These are phyloP conservation scores for Podarcis raffonei DNA, from an alignment of 2,113 vertebrate genomes.

Conservation along the genomic window DNA sequence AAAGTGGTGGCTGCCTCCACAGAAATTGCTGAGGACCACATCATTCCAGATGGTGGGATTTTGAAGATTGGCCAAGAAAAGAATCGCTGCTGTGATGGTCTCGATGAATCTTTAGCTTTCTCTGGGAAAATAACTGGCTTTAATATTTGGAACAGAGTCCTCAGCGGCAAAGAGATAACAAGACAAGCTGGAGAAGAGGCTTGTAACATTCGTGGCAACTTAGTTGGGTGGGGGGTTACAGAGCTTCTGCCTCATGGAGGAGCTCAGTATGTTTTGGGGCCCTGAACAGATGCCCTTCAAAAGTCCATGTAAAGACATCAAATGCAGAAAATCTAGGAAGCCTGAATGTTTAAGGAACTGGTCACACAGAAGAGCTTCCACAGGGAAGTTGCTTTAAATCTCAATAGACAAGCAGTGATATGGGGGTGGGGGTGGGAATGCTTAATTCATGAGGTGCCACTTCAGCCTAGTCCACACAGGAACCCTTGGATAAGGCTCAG, in stretches of 20 bases:
- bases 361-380: not conserved
- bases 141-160: conserved; percentile 90
- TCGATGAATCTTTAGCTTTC: conserved; percentile 86
- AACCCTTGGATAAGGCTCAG: not conserved
- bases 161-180: conserved; percentile 79
- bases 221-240: conserved; percentile 92
- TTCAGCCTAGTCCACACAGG: not conserved
- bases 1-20: conserved; percentile 59
- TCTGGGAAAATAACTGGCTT: conserved; percentile 91
- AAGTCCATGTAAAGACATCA: not conserved
- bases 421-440: not conserved
- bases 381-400: not conserved
- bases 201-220: conserved; percentile 83
- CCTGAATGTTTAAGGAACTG: not conserved
- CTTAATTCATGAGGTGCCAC: not conserved
- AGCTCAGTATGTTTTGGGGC: conserved; percentile 82
- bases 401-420: not conserved
- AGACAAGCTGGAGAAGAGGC: conserved; percentile 68
- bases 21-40: conserved; percentile 75
- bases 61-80: conserved; percentile 92
- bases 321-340: not conserved
- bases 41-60: conserved; percentile 82
- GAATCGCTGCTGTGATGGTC: conserved; percentile 81
- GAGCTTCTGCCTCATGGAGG: conserved; percentile 88
- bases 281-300: conserved; percentile 44